These are phyloP conservation scores for Perca schrenkii DNA, from an alignment of 2,113 vertebrate genomes.

Conservation along the genomic window DNA sequence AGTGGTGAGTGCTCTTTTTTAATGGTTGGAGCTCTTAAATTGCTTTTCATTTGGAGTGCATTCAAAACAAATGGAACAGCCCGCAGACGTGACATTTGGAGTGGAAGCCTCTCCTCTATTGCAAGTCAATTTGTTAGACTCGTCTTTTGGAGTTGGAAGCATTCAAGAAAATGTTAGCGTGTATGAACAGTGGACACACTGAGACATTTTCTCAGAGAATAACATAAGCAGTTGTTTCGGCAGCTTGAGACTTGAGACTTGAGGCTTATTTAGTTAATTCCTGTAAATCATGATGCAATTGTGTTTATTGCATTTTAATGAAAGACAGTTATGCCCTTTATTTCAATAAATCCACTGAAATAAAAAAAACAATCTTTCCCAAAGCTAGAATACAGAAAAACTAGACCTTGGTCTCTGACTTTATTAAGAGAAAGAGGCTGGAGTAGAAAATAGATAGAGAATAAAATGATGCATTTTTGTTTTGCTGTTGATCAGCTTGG, in stretches of 20 bases:
- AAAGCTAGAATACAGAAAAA: slow-evolving; percentile 46
- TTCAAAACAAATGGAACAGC: slow-evolving; percentile 80
- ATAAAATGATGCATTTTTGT: slow-evolving; percentile 38
- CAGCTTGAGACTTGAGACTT: slow-evolving; percentile 28
- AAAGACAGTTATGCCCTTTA: slow-evolving; percentile 60
- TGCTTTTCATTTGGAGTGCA: slow-evolving; percentile 77
- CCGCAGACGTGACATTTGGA: slow-evolving; percentile 75
- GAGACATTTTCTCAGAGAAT: slow-evolving; percentile 27
- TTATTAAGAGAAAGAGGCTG: slow-evolving; percentile 40
- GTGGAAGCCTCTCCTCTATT: slow-evolving; percentile 45
- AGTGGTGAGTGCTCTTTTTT: slow-evolving; percentile 64
- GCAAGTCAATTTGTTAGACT: slow-evolving; percentile 68
- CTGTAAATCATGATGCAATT: slow-evolving; percentile 49
- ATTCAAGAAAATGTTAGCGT: slow-evolving; percentile 50
- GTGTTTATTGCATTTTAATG: slow-evolving; percentile 44
- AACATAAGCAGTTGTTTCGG: slow-evolving; percentile 39
- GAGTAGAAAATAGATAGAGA: slow-evolving; percentile 44
- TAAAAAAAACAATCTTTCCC: slow-evolving; percentile 24
- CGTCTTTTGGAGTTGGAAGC: slow-evolving; percentile 60
- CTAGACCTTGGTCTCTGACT: slow-evolving; percentile 44
- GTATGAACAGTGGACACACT: slow-evolving; percentile 50
- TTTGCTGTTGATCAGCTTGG: slow-evolving; percentile 48
- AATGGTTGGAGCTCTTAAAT: slow-evolving; percentile 75
- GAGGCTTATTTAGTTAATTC: slow-evolving; percentile 53
- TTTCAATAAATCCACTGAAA: slow-evolving; percentile 57